phyloP scores from a whole-genome alignment of 2,888 invertebrate species.

The Pemphredon lugubris region DNA sequence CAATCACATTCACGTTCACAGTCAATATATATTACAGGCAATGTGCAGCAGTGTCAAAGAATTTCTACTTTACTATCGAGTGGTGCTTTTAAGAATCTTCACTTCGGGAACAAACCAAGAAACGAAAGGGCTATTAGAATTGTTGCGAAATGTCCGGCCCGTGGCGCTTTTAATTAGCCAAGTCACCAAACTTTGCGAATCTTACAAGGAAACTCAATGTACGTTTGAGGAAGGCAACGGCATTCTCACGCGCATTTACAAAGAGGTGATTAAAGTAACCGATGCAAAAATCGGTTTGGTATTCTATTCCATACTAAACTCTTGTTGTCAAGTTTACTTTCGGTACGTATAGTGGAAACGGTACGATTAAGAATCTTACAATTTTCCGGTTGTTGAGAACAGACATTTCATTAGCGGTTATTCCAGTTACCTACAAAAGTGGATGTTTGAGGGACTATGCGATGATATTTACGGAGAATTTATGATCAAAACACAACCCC shows the following conservation, averaged over 20 bases:
- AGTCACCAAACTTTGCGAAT: conserved; percentile 73
- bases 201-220: conserved; percentile 62
- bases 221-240: conserved; percentile 82
- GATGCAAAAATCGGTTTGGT: conserved; percentile 83
- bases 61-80: conserved; percentile 75
- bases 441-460: conserved; percentile 92
- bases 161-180: conserved; percentile 71
- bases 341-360: conserved; percentile 81
- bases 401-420: too few relatives aligned
- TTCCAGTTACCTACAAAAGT: conserved; percentile 88
- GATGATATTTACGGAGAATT: conserved; percentile 92
- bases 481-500: conserved; percentile 88
- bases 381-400: too few relatives aligned
- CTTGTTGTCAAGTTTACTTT: conserved; percentile 84
- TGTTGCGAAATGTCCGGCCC: conserved; percentile 68
- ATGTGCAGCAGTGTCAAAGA: conserved; percentile 77
- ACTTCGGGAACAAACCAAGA: conserved; percentile 50
- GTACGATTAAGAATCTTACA: too few relatives aligned
- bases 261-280: conserved; percentile 84
- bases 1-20: too few relatives aligned
- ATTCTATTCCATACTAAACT: conserved; percentile 83
- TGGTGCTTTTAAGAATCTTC: conserved; percentile 70
- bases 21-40: conserved; percentile 63
- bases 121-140: conserved; percentile 61
- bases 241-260: conserved; percentile 86